These are phyloP conservation scores for Thymallus thymallus DNA, from an alignment of 2,113 vertebrate genomes.

Conservation along the genomic window DNA sequence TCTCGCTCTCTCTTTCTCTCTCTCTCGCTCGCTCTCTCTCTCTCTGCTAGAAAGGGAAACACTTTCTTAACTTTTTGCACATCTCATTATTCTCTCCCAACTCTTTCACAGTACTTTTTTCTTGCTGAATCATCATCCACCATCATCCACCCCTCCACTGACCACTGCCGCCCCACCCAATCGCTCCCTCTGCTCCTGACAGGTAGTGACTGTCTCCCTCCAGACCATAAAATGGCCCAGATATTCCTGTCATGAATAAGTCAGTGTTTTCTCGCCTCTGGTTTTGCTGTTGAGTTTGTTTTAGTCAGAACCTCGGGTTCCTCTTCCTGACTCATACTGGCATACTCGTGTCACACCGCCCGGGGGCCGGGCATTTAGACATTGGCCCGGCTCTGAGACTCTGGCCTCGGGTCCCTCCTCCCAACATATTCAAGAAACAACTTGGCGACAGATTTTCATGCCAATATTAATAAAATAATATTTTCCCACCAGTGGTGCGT, in stretches of 20 bases:
- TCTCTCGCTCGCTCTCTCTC: neutral
- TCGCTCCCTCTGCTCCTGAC: neutral
- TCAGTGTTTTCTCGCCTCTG: neutral
- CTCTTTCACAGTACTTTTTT: too few species aligned
- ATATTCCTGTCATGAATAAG: slow-evolving; percentile 27
- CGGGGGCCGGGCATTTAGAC: neutral
- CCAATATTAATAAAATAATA: neutral
- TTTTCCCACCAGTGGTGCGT: too few species aligned
- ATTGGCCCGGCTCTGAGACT: neutral
- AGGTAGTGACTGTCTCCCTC: neutral
- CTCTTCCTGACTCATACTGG: neutral
- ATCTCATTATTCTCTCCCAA: too few species aligned
- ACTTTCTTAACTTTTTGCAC: too few species aligned
- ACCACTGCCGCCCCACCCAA: neutral
- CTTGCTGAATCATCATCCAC: too few species aligned
- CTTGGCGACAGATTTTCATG: neutral
- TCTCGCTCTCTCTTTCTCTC: neutral
- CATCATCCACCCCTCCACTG: neutral
- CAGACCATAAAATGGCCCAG: neutral
- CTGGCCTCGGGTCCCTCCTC: neutral
- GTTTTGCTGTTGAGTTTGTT: slow-evolving; percentile 22
- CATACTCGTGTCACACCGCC: neutral
- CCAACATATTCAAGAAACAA: neutral
- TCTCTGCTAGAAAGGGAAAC: neutral
- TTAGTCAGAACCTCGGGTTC: slow-evolving; percentile 11